Conservation (phyloP, 2,113 vertebrate genomes). For the Motacilla tschutschensis region DNA sequence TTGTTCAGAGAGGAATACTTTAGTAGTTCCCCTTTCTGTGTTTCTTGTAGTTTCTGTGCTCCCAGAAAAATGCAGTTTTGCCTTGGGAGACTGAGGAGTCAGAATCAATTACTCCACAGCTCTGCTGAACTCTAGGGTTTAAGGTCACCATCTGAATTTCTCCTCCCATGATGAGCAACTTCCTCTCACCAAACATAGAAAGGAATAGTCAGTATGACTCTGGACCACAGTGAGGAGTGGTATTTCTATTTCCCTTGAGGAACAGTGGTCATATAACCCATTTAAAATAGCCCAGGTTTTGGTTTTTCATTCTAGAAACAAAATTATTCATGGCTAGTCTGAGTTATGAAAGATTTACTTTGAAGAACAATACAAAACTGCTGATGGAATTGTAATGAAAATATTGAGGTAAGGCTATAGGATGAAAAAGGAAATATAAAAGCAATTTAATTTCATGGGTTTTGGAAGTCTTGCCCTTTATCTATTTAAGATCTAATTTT, state of each 20-base stretch:
- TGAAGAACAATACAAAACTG: background rate
- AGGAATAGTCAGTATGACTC: background rate
- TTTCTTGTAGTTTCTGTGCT: background rate
- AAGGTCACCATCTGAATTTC: background rate
- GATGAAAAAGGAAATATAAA: background rate
- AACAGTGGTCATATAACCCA: background rate
- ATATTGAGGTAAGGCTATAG: background rate
- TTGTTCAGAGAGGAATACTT: background rate
- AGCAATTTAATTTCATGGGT: background rate
- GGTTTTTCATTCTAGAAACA: conserved; percentile 3
- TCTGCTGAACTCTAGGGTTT: background rate
- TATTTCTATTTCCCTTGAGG: conserved; percentile 8
- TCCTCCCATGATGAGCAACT: background rate
- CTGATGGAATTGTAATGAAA: conserved; percentile 23
- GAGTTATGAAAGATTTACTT: background rate
- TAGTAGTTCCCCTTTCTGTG: background rate
- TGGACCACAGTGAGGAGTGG: background rate
- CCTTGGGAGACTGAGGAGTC: background rate
- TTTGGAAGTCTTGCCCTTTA: background rate
- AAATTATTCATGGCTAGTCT: background rate
- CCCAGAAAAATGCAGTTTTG: background rate
- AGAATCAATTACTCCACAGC: background rate
- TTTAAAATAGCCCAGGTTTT: background rate
- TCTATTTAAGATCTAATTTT: conserved; percentile 6
- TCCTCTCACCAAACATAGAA: background rate